These are phyloP conservation scores for Romanogobio albipinnatus DNA, from an alignment of 2,113 vertebrate species.

Conservation along the genomic window DNA sequence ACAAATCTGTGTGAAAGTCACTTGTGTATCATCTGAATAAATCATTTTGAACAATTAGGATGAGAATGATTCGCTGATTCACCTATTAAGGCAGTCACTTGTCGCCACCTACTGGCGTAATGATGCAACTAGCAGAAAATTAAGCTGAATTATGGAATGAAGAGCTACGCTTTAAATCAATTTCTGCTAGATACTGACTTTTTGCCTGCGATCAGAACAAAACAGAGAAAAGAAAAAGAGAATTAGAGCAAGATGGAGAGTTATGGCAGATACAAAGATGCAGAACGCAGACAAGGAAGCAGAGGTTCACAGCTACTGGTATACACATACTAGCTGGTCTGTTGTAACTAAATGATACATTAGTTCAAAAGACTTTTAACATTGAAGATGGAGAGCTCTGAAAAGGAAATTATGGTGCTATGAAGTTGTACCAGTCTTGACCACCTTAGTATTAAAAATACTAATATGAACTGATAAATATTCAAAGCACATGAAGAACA, in stretches of 20 bases:
- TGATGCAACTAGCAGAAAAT: neutral
- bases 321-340: neutral
- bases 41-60: neutral
- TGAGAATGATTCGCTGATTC: neutral
- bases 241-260: slow-evolving; percentile 30
- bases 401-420: slow-evolving; percentile 10
- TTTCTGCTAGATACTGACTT: neutral
- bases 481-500: slow-evolving; percentile 5
- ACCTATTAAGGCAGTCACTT: neutral
- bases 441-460: neutral
- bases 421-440: slow-evolving; percentile 13
- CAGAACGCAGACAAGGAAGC: neutral
- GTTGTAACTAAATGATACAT: slow-evolving; percentile 27
- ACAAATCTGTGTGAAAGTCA: neutral
- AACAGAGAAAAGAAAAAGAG: neutral
- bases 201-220: too few species aligned
- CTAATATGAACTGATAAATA: neutral
- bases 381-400: neutral
- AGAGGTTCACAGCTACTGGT: neutral
- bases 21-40: too few species aligned
- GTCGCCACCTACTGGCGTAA: neutral
- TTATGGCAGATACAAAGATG: neutral
- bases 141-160: neutral
- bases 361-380: slow-evolving; percentile 12
- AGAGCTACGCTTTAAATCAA: neutral